A percentile compares a stretch with the other conserved stretches of the same genome.
Evolutionary conservation across 2,113 vertebrate genomes (phyloP).

Genomic region (Sisor rabdophorus): DNA sequence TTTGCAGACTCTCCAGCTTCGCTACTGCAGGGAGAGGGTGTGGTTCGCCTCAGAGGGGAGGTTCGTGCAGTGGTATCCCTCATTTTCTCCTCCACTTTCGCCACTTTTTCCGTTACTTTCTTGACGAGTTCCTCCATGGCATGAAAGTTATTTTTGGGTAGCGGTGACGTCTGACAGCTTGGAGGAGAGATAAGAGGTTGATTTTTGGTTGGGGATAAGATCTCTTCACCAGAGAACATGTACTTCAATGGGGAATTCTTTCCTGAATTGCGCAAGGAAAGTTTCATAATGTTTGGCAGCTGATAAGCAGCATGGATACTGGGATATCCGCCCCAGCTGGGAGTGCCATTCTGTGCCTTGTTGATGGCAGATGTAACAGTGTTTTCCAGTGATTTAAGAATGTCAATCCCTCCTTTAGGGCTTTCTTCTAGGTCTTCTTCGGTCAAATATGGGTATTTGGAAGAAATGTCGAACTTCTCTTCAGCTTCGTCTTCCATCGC

Average conservation of each 20-base stretch:
- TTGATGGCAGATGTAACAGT: constrained; percentile 97
- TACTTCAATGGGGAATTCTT: constrained; percentile 85
- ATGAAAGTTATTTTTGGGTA: constrained; percentile 94
- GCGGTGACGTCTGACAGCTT: constrained; percentile 86
- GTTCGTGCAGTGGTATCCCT: constrained; percentile 79
- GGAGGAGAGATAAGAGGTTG: constrained; percentile 84
- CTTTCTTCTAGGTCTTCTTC: constrained; percentile 94
- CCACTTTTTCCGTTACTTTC: constrained; percentile 97
- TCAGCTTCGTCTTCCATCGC: constrained; percentile 77
- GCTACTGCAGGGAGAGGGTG: constrained; percentile 86
- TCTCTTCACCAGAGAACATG: constrained; percentile 80
- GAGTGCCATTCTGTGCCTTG: constrained; percentile 97
- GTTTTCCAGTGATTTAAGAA: constrained; percentile 96
- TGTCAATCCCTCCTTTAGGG: constrained; percentile 94
- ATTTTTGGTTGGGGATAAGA: constrained; percentile 82
- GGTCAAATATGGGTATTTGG: constrained; percentile 94
- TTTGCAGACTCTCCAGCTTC: constrained; percentile 79
- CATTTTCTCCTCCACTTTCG: constrained; percentile 93
- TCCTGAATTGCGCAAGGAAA: constrained; percentile 86
- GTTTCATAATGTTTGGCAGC: constrained; percentile 97
- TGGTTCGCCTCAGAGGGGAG: constrained; percentile 80
- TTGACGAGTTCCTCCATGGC: constrained; percentile 98
- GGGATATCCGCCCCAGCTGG: constrained; percentile 97
- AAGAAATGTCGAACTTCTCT: constrained; percentile 91
- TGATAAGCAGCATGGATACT: constrained; percentile 98